phyloP scores from a whole-genome alignment of 2,888 invertebrate species.

The Sabatieria punctata region DNA sequence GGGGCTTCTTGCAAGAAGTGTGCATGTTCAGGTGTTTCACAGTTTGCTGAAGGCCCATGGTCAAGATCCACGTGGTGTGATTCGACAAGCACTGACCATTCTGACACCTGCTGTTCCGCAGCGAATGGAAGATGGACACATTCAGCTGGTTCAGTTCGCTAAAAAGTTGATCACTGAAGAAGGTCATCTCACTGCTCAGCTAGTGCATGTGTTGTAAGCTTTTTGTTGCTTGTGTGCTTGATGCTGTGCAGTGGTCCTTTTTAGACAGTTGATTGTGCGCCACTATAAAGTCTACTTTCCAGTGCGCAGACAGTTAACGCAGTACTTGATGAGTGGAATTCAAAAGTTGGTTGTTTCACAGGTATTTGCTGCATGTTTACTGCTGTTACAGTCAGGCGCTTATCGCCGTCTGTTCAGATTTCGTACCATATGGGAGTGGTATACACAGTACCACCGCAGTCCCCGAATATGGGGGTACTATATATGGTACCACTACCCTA shows the following conservation, averaged over 20 bases:
- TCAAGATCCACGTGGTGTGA: constrained; percentile 77
- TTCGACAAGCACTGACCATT: constrained; percentile 83
- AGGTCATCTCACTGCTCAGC: constrained; percentile 83
- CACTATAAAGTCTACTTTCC: constrained; percentile 95
- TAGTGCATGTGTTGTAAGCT: constrained; percentile 67
- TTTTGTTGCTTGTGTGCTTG: no score
- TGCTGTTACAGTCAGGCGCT: no score
- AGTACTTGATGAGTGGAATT: constrained; percentile 83
- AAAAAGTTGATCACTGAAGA: constrained; percentile 97
- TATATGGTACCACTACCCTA: no score
- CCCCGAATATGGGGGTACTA: no score
- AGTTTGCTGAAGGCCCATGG: constrained; percentile 59
- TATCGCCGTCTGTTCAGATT: no score
- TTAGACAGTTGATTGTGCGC: constrained; percentile 63
- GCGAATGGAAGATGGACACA: constrained; percentile 80
- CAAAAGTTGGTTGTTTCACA: constrained; percentile 54
- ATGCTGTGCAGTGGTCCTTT: no score
- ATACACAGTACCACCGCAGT: no score
- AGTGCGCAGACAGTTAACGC: constrained; percentile 78
- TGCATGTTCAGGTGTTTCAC: constrained; percentile 36
- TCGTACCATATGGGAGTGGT: no score
- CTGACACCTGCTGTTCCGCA: constrained; percentile 87
- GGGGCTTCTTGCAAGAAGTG: background rate
- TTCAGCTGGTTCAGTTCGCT: constrained; percentile 89
- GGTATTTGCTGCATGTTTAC: constrained; percentile 5